Conservation (phyloP, 2,113 vertebrate species). For the Passer domesticus region DNA sequence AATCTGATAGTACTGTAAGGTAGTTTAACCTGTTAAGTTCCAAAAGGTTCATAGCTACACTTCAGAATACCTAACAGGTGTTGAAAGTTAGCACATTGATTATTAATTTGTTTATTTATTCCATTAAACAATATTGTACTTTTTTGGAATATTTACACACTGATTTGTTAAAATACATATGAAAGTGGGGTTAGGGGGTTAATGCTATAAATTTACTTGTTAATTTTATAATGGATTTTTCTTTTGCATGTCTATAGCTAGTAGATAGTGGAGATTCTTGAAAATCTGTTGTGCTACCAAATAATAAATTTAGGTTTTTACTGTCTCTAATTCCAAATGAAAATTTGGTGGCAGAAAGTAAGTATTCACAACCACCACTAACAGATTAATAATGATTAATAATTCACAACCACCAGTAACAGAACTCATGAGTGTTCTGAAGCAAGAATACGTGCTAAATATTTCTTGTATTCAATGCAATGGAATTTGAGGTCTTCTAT, state of each 20-base stretch:
- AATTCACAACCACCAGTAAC: neutral
- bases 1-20: neutral
- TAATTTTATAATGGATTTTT: rapidly evolving
- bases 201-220: neutral
- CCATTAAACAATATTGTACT: rapidly evolving
- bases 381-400: no score
- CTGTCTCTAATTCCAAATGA: neutral
- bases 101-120: neutral
- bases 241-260: neutral
- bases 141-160: neutral
- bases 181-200: rapidly evolving
- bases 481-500: neutral
- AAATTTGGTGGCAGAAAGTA: neutral
- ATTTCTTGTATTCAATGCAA: neutral
- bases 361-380: neutral
- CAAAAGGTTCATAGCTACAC: neutral
- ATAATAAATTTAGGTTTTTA: neutral
- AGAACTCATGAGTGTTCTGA: neutral
- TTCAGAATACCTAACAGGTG: neutral
- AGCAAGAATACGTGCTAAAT: neutral
- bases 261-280: neutral
- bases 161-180: neutral
- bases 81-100: neutral
- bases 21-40: neutral
- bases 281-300: neutral